Conservation (phyloP, 2,797 vertebrate species). For the Hippopotamyrus pictus region DNA sequence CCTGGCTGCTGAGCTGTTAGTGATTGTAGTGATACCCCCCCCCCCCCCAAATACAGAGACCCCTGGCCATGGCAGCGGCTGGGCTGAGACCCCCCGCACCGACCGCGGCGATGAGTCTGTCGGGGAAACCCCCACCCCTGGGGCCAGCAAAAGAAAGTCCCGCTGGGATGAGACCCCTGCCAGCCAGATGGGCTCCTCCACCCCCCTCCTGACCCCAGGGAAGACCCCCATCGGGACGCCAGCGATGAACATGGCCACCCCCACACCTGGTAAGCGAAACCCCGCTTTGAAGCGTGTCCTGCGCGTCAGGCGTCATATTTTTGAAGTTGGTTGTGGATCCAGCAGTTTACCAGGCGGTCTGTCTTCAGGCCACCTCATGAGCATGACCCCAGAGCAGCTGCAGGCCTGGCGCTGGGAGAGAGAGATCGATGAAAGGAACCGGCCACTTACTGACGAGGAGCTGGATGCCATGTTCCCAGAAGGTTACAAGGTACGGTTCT, state of each 20-base stretch:
- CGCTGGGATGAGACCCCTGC: slow-evolving; percentile 97
- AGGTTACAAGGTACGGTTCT: slow-evolving; percentile 81
- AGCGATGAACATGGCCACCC: slow-evolving; percentile 98
- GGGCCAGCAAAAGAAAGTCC: slow-evolving; percentile 95
- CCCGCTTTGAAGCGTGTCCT: neutral
- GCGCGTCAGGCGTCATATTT: neutral
- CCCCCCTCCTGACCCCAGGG: slow-evolving; percentile 89
- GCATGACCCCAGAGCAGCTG: slow-evolving; percentile 98
- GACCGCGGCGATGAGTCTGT: slow-evolving; percentile 94
- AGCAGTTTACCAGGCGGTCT: neutral
- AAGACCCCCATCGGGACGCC: slow-evolving; percentile 96
- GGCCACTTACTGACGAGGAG: slow-evolving; percentile 94
- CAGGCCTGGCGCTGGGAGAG: slow-evolving; percentile 98
- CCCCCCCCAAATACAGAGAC: slow-evolving; percentile 67
- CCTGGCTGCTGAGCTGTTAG: neutral
- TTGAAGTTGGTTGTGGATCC: neutral
- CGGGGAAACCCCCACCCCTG: slow-evolving; percentile 93
- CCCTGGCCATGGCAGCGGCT: slow-evolving; percentile 92
- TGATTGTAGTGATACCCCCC: neutral
- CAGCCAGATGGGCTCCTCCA: slow-evolving; percentile 97
- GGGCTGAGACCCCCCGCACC: slow-evolving; percentile 94
- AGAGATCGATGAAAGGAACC: slow-evolving; percentile 95
- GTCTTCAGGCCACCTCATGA: slow-evolving; percentile 88
- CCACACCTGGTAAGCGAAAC: slow-evolving; percentile 78
- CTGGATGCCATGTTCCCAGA: slow-evolving; percentile 98